Evolutionary conservation across 2,113 vertebrate species (phyloP).

Genomic region (Sitta europaea): DNA sequence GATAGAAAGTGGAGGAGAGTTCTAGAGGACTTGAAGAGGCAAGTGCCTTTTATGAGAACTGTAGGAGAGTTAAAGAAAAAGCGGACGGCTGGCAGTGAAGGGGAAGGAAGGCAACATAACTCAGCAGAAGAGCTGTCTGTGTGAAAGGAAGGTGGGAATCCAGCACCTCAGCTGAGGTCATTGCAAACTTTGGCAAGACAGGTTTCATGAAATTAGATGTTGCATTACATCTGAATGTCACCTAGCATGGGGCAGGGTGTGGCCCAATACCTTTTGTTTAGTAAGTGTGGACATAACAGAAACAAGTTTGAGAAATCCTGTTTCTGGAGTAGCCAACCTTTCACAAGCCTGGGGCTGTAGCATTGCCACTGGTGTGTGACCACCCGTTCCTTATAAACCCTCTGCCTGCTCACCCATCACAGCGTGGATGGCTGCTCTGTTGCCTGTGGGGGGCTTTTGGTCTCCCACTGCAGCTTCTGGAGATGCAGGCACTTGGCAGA

Average conservation of each 20-base stretch:
- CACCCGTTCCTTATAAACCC: not conserved
- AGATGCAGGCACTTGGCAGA: not conserved
- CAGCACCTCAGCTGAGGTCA: not conserved
- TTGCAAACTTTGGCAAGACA: not conserved
- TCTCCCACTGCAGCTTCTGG: not conserved
- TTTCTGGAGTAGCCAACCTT: not conserved
- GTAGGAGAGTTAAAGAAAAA: not conserved
- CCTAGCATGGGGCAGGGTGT: not conserved
- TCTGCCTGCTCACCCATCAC: accelerated
- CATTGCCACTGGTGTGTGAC: not conserved
- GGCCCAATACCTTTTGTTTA: not conserved
- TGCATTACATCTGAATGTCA: not conserved
- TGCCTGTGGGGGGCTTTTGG: too few relatives aligned
- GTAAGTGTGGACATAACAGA: not conserved
- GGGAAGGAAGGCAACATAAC: not conserved
- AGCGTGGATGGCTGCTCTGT: not conserved
- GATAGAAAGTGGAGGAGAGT: not conserved
- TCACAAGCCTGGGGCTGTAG: not conserved
- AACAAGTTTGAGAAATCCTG: not conserved
- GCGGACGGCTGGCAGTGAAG: not conserved
- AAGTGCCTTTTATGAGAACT: not conserved
- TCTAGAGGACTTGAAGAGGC: not conserved
- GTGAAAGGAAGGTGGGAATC: not conserved
- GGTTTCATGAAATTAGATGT: not conserved
- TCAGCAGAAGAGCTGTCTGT: not conserved